phyloP scores from a whole-genome alignment of 2,888 invertebrate species.

The Ligdia adustata region DNA sequence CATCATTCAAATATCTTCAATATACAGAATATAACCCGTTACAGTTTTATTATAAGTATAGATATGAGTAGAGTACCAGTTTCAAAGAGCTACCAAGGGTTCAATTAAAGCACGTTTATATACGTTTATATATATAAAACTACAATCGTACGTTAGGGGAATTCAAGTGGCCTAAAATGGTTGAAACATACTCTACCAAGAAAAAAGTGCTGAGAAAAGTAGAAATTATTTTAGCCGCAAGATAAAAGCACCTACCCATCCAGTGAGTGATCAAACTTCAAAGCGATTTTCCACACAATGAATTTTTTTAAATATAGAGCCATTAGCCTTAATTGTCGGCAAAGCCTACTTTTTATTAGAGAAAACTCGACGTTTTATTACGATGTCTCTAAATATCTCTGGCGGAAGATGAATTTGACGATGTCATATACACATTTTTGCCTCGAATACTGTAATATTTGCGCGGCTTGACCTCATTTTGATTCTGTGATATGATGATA shows the following conservation, averaged over 20 bases:
- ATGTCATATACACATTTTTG: constrained; percentile 33
- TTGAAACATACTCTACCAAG: constrained; percentile 3
- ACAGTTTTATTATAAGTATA: too few species aligned
- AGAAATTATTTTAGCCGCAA: constrained; percentile 14
- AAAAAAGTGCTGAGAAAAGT: constrained; percentile 11
- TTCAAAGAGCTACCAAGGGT: too few species aligned
- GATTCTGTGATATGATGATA: too few species aligned
- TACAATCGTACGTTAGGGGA: too few species aligned
- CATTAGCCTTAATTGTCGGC: constrained; percentile 53
- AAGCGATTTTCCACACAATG: constrained; percentile 46
- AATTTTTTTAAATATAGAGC: constrained; percentile 48
- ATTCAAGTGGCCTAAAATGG: too few species aligned
- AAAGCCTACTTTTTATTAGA: constrained; percentile 45
- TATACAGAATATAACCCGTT: too few species aligned
- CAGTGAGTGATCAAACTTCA: constrained; percentile 41
- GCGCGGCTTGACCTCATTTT: background rate
- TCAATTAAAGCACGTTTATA: too few species aligned
- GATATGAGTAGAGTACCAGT: too few species aligned
- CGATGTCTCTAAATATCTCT: constrained; percentile 37
- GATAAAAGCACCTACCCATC: constrained; percentile 22
- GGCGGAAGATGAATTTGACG: constrained; percentile 30
- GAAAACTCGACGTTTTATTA: constrained; percentile 43
- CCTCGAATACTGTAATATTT: constrained; percentile 5
- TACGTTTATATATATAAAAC: too few species aligned
- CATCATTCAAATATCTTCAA: too few species aligned